Base-by-base conservation (phyloP, 2,113 vertebrate species). In the Leucosticte australis region DNA sequence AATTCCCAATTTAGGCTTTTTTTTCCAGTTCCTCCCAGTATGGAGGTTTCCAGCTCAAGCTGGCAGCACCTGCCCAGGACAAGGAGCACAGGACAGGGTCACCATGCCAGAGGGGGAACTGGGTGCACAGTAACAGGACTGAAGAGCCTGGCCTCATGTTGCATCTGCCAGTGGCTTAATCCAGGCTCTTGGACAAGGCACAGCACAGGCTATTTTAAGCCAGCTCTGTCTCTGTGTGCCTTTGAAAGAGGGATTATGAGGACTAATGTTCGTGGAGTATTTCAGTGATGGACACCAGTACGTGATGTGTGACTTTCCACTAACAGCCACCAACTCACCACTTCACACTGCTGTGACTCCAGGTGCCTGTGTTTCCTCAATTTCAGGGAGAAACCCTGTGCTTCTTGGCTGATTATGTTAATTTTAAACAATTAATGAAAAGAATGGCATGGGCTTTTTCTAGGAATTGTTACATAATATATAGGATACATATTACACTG, bases 141-240 rank as follows among this genome's bases (percentile, higher is more conserved):
- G 53, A 46, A 78, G 64, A 84, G 49, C 78, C 74, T 50, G 46
- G 70, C 46, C 77, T 85, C 47, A 7, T 1, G 4, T 15, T 59
- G 68, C 90, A 90, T 83, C 79, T 83, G 55, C 67, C 70, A 63
- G 55, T 28, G 68, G 47, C 55, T 85, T 83, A 73, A 65, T 24
- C 50, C 76, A 80, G 50, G 60, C 87, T 62, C 84, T 35, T 68
- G 71, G 50, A 79, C 27, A 81, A 70, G 71, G 55, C 92, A 92
- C 80, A 94, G 60, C 35, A 55, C 19, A 67, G 73, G 80, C 92
- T 95, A 93, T 95, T 96, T 95, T 93, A 95, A 94, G 91, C 68
- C 46, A 86, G 82, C 67, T 90, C 91, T 83, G 75, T 75, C 74
- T 86, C 87, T 5, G 3, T 55, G 50, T 53, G 52, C 13, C 90